Evolutionary conservation across 1,140 invertebrate species (phyloP).

Genomic region (Tyrophagus putrescentiae): DNA sequence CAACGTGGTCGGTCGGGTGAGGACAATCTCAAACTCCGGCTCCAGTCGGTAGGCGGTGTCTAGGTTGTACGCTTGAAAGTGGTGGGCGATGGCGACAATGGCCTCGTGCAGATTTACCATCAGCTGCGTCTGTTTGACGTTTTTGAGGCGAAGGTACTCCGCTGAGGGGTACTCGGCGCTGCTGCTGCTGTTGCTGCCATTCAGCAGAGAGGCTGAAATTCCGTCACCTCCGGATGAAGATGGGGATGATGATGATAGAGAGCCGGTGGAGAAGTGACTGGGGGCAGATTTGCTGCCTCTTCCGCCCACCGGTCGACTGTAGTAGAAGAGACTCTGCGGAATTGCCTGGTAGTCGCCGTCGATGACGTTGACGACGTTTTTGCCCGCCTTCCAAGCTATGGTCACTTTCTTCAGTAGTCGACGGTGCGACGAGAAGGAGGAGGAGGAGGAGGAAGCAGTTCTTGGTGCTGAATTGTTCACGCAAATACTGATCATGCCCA

Average conservation of each 20-base stretch:
- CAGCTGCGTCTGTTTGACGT: slow-evolving; percentile 89
- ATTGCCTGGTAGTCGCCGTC: background rate
- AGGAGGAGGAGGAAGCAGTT: background rate
- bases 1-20: background rate
- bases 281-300: background rate
- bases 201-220: background rate
- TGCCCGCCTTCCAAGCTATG: background rate
- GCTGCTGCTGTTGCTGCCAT: slow-evolving; percentile 32
- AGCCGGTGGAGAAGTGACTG: background rate
- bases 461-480: background rate
- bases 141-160: slow-evolving; percentile 78
- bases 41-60: slow-evolving; percentile 29
- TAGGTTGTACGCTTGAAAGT: slow-evolving; percentile 33
- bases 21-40: slow-evolving; percentile 10
- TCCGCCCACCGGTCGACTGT: background rate
- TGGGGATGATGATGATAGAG: background rate
- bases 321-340: too few species aligned
- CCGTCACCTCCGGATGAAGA: background rate
- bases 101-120: slow-evolving; percentile 89
- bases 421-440: background rate
- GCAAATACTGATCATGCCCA: background rate
- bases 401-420: background rate
- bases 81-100: slow-evolving; percentile 46
- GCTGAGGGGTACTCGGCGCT: too few species aligned
- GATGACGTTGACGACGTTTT: background rate